Percentiles rank a stretch among this genome's conserved stretches.
These are phyloP conservation scores for Xanthorhoe spadicearia DNA, from an alignment of 2,888 invertebrate species.

Conservation along the genomic window DNA sequence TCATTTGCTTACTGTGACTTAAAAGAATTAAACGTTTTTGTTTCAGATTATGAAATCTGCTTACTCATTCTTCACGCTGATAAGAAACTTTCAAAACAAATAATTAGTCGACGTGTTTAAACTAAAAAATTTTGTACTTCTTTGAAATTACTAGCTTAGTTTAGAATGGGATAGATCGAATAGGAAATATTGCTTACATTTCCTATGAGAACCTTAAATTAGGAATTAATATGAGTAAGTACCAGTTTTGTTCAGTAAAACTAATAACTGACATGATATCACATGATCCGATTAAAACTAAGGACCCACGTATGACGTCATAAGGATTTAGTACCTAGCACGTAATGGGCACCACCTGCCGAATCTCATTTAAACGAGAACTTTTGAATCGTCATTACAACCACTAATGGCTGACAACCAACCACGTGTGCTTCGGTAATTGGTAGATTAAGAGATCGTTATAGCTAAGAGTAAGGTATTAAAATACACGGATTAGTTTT, in stretches of 20 bases:
- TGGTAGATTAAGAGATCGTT: conserved; percentile 29
- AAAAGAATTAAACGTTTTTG: conserved; percentile 6
- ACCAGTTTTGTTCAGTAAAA: background rate
- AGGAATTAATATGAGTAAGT: no score
- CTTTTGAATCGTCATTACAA: conserved; percentile 62
- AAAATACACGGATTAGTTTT: background rate
- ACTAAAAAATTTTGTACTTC: no score
- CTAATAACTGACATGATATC: background rate
- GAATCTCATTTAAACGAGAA: conserved; percentile 59
- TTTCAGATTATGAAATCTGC: conserved; percentile 74
- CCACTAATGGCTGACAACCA: conserved; percentile 53
- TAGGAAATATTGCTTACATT: no score
- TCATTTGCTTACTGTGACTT: background rate
- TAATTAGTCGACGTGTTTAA: background rate
- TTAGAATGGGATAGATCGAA: no score
- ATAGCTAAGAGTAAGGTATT: background rate
- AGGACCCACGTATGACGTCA: conserved; percentile 40
- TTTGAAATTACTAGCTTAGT: no score
- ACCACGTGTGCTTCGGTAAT: conserved; percentile 44
- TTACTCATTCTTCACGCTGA: conserved; percentile 70
- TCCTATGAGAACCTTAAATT: no score
- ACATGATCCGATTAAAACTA: conserved; percentile 10
- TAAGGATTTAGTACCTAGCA: conserved; percentile 43
- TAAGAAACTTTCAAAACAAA: conserved; percentile 57
- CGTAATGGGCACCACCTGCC: conserved; percentile 53